Conservation (phyloP, 2,888 invertebrate species). For the Pecten maximus region DNA sequence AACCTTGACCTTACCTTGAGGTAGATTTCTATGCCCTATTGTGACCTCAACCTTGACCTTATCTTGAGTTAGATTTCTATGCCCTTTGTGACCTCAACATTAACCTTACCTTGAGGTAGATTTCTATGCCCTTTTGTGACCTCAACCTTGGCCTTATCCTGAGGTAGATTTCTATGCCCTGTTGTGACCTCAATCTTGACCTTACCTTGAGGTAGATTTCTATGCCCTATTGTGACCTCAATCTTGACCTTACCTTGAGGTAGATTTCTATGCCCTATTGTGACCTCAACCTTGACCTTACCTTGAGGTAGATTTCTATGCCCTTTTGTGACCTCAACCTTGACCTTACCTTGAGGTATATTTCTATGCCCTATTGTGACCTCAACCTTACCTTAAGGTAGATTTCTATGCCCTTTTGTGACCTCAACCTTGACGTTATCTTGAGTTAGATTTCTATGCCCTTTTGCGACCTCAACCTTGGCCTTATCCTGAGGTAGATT, state of each 20-base stretch:
- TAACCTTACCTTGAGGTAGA: constrained; percentile 3
- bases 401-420: background rate
- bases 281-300: constrained; percentile 53
- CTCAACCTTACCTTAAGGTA: background rate
- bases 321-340: constrained; percentile 87
- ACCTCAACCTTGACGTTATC: constrained; percentile 78
- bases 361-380: background rate
- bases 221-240: background rate
- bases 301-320: constrained; percentile 84
- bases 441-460: background rate
- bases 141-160: constrained; percentile 71
- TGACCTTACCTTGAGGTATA: background rate
- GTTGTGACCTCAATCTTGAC: constrained; percentile 81
- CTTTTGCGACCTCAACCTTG: constrained; percentile 81
- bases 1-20: constrained; percentile 70
- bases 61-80: background rate
- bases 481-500: background rate
- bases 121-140: constrained; percentile 64
- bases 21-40: background rate
- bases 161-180: background rate
- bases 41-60: background rate
- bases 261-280: background rate
- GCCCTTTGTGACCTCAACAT: background rate
- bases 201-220: constrained; percentile 70
- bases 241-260: background rate